These are phyloP conservation scores for Gallinago media DNA, from an alignment of 2,113 vertebrate species.

Conservation along the genomic window DNA sequence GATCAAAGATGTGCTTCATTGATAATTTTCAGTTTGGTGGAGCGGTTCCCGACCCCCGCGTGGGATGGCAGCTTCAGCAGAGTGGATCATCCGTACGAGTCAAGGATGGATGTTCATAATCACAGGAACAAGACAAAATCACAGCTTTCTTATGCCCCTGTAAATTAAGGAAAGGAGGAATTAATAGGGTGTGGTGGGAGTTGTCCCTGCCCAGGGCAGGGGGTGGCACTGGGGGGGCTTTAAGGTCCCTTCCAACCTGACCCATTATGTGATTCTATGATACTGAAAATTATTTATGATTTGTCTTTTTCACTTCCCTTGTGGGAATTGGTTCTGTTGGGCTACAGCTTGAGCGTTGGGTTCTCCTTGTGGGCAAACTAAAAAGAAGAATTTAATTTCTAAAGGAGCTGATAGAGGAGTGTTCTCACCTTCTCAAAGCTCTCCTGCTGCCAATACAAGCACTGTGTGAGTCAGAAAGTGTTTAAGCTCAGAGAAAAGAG, in stretches of 20 bases:
- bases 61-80: neutral
- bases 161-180: too few relatives aligned
- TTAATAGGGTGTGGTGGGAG: too few relatives aligned
- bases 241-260: too few relatives aligned
- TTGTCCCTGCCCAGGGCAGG: neutral
- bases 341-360: neutral
- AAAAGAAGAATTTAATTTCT: neutral
- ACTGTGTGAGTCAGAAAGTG: neutral
- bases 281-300: neutral
- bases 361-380: neutral
- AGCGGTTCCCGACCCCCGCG: neutral
- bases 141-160: too few relatives aligned
- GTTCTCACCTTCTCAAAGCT: neutral
- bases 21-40: neutral
- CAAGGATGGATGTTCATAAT: neutral
- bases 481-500: neutral
- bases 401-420: neutral
- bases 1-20: neutral
- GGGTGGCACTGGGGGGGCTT: neutral
- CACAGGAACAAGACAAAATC: too few relatives aligned
- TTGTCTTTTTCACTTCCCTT: neutral
- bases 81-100: fast-evolving
- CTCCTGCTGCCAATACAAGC: neutral
- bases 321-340: neutral
- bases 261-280: neutral